Conservation (phyloP, 2,113 vertebrate species). For the Meles meles region DNA sequence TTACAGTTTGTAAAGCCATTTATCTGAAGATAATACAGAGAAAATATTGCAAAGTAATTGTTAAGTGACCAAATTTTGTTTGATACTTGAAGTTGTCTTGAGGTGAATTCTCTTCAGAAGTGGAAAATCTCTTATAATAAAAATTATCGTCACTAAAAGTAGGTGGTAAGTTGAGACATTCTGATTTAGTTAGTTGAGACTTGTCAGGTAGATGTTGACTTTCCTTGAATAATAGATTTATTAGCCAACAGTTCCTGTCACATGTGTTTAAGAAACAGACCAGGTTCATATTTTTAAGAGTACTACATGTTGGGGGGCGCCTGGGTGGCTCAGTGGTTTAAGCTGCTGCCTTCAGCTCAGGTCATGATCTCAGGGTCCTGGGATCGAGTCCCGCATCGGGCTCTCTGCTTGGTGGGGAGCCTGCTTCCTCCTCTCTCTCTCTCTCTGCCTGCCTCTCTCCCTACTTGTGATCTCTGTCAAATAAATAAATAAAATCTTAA, state of each 20-base stretch:
- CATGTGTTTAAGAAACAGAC: background rate
- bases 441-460: no score
- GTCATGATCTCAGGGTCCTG: no score
- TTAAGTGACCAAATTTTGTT: background rate
- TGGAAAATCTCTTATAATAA: background rate
- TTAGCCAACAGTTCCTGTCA: background rate
- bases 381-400: no score
- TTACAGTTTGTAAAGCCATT: background rate
- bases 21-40: background rate
- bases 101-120: background rate
- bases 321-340: no score
- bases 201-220: background rate
- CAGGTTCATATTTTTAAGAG: background rate
- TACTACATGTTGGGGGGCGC: rapidly evolving
- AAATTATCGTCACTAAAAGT: background rate
- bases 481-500: no score
- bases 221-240: background rate
- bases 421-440: no score
- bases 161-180: background rate
- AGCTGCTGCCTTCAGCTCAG: no score
- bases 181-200: background rate
- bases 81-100: background rate
- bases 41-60: background rate
- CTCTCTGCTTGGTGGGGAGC: no score
- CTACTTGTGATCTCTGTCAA: no score